phyloP scores from a whole-genome alignment of 1,140 invertebrate species.

The Neodiprion virginianus region DNA sequence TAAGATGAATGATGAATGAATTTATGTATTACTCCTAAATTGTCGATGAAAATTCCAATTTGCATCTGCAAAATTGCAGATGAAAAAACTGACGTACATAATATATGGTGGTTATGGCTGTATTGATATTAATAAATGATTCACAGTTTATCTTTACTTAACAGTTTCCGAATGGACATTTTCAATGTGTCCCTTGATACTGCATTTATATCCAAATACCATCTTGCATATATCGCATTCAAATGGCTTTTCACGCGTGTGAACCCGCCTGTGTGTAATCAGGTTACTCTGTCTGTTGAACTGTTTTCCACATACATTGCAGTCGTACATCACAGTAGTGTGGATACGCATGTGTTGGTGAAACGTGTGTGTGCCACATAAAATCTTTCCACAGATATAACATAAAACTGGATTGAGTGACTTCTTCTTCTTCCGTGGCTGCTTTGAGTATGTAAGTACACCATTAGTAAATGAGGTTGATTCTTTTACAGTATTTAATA shows the following conservation, averaged over 20 bases:
- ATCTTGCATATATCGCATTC: neutral
- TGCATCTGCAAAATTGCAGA: too few relatives aligned
- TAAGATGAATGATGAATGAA: too few relatives aligned
- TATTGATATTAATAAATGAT: too few relatives aligned
- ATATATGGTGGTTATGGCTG: too few relatives aligned
- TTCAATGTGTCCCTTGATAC: slow-evolving; percentile 5
- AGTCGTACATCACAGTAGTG: neutral
- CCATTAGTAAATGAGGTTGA: too few relatives aligned
- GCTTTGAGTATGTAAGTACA: neutral
- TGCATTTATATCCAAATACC: slow-evolving; percentile 1
- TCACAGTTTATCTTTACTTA: neutral
- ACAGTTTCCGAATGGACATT: neutral
- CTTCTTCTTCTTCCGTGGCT: neutral
- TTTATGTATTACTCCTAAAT: too few relatives aligned
- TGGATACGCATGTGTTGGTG: neutral
- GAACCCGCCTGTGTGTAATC: neutral
- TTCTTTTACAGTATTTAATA: neutral
- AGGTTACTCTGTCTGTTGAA: neutral
- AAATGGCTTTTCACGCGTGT: slow-evolving; percentile 5
- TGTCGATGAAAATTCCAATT: too few relatives aligned
- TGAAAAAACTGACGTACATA: too few relatives aligned
- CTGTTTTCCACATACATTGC: neutral
- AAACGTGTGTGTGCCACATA: neutral
- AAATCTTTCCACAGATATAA: neutral
- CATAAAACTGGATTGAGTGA: neutral